Conservation (phyloP, 30 jellyfish, hydroid and myxozoan species). For the Chironex yamaguchii region DNA sequence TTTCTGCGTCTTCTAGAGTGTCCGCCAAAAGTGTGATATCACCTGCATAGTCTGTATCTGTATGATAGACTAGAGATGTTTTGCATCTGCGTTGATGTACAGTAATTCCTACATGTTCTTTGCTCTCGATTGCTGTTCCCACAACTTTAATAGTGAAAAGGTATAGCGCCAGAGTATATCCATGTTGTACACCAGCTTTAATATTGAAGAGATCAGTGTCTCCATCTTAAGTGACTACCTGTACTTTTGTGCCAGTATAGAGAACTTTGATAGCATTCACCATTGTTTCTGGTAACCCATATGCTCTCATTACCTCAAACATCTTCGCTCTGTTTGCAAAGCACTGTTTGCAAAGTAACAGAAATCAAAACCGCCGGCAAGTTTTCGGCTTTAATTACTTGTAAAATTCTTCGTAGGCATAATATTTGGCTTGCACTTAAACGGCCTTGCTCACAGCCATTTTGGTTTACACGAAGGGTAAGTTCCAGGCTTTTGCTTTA, state of each 20-base stretch:
- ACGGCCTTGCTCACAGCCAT: too few relatives aligned
- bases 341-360: conserved; percentile 20
- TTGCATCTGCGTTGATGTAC: background rate
- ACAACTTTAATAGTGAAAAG: too few relatives aligned
- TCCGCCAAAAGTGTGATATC: conserved; percentile 19
- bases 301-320: background rate
- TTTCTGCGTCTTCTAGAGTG: conserved; percentile 1
- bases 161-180: conserved; percentile 41
- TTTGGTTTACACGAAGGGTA: too few relatives aligned
- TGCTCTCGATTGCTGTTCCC: background rate
- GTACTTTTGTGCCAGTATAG: background rate
- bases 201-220: conserved; percentile 24
- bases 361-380: conserved; percentile 5
- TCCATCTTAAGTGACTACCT: conserved; percentile 31
- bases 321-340: background rate
- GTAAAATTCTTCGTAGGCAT: conserved; percentile 5
- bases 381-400: conserved; percentile 33
- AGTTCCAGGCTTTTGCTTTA: too few relatives aligned
- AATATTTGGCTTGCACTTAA: conserved; percentile 34
- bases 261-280: conserved; percentile 25
- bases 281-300: conserved; percentile 1
- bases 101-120: conserved; percentile 11
- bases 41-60: conserved; percentile 36
- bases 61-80: background rate
- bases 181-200: conserved; percentile 46